These are phyloP conservation scores for Coracopsis vasa DNA, from an alignment of 2,113 vertebrate species.

Conservation along the genomic window DNA sequence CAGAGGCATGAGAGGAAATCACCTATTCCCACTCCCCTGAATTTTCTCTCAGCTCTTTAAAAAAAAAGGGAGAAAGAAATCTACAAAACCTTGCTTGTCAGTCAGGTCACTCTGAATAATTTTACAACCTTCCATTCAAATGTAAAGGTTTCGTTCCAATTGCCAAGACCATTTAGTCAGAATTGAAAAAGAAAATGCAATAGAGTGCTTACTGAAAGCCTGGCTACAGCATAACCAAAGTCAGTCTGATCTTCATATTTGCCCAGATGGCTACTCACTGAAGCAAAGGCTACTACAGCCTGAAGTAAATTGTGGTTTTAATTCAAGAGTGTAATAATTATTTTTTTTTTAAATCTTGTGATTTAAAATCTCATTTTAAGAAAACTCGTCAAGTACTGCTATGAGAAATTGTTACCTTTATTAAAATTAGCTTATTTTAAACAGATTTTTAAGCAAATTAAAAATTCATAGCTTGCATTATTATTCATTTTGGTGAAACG, in stretches of 20 bases:
- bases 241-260: neutral
- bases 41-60: neutral
- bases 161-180: conserved; percentile 59
- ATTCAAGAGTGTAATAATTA: neutral
- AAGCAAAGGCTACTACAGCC: neutral
- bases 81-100: conserved; percentile 38
- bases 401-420: neutral
- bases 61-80: neutral
- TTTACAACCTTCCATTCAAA: conserved; percentile 69
- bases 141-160: conserved; percentile 62
- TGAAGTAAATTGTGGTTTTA: neutral
- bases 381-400: neutral
- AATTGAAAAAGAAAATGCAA: conserved; percentile 61
- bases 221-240: neutral
- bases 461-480: neutral
- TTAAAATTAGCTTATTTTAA: neutral
- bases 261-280: neutral
- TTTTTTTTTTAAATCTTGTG: neutral
- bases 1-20: neutral
- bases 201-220: conserved; percentile 6
- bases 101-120: conserved; percentile 51
- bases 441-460: neutral
- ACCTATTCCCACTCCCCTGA: neutral
- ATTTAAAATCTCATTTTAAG: neutral
- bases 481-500: neutral